phyloP scores from a whole-genome alignment of 1,140 invertebrate genomes.

The Adoxophyes honmai region DNA sequence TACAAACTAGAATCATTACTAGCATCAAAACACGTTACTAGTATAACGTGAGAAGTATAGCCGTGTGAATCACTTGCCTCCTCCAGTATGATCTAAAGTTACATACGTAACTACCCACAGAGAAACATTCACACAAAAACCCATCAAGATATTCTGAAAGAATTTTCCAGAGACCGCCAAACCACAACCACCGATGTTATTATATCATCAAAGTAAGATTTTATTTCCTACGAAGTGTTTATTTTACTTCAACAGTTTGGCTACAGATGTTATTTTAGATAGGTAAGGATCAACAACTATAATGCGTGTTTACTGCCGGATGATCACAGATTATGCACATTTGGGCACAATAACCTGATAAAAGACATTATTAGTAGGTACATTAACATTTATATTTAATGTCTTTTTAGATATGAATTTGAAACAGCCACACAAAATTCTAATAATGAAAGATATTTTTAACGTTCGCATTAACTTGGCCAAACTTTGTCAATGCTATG shows the following conservation, averaged over 20 bases:
- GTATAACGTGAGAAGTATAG: no score
- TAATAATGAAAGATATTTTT: no score
- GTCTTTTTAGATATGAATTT: not conserved
- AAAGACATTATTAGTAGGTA: not conserved
- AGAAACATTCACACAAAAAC: not conserved
- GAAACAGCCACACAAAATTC: no score
- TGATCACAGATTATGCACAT: constrained; percentile 24
- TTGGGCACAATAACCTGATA: constrained; percentile 25
- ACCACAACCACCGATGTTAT: not conserved
- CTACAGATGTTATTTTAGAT: constrained; percentile 14
- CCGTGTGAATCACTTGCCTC: no score
- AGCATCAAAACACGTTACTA: no score
- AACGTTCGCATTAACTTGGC: no score
- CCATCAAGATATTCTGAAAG: not conserved
- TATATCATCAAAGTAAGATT: not conserved
- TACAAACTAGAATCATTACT: no score
- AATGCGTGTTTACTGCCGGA: constrained; percentile 24
- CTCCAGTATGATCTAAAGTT: no score
- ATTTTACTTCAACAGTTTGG: constrained; percentile 5
- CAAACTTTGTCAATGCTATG: not conserved
- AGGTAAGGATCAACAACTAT: constrained; percentile 2
- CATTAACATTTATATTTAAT: not conserved
- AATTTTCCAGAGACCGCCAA: constrained; percentile 3
- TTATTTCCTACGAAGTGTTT: constrained; percentile 12
- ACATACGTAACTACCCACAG: not conserved